A percentile compares a stretch with the other conserved stretches of the same genome.
phyloP scores from a whole-genome alignment of 2,797 vertebrate species.

The Limosa lapponica region DNA sequence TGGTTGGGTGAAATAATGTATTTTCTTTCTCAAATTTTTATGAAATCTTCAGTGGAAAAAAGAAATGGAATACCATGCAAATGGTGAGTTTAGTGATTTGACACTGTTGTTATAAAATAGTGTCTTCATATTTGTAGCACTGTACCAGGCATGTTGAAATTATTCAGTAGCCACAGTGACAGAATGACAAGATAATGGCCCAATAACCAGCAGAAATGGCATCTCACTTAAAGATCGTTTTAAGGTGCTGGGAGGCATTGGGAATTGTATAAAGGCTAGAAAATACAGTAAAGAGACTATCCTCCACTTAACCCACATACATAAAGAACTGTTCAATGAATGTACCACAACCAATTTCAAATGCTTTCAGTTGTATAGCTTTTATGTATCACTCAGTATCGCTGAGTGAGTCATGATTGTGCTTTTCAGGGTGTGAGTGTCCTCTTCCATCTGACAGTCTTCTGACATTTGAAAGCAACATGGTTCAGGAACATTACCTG shows the following conservation, averaged over 20 bases:
- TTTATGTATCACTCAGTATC: neutral
- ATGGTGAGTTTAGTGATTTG: neutral
- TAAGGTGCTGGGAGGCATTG: neutral
- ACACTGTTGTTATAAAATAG: neutral
- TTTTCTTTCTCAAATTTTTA: neutral
- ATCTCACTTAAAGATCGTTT: neutral
- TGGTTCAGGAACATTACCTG: neutral
- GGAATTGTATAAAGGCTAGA: neutral
- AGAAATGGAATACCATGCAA: neutral
- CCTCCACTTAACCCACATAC: neutral
- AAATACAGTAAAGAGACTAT: neutral
- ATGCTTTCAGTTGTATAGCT: neutral
- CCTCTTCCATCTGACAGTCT: neutral
- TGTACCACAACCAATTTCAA: neutral
- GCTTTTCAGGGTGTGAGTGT: neutral
- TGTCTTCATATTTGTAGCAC: neutral
- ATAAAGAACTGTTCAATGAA: neutral
- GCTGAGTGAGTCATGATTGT: neutral
- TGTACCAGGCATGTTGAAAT: neutral
- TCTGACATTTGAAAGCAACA: neutral
- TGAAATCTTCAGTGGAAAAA: neutral
- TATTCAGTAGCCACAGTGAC: neutral
- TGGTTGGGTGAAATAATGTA: neutral
- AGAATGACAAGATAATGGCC: neutral
- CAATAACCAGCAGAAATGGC: neutral